These are phyloP conservation scores for Belgica antarctica DNA, from an alignment of 2,888 invertebrate species.

Conservation along the genomic window DNA sequence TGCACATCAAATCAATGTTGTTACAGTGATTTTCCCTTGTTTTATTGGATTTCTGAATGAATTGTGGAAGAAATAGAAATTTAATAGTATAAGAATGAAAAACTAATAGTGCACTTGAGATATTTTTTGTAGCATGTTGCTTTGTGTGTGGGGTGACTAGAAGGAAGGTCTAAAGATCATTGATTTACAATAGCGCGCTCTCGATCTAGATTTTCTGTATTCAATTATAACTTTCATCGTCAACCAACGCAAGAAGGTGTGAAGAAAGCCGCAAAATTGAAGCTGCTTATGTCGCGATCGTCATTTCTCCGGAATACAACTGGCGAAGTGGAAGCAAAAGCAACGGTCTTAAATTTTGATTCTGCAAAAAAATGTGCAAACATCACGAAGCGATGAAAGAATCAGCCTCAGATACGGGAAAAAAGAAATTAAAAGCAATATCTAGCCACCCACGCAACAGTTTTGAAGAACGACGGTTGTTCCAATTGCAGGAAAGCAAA, in stretches of 20 bases:
- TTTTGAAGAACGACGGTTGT: background rate
- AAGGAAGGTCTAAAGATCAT: background rate
- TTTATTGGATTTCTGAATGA: background rate
- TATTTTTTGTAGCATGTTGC: background rate
- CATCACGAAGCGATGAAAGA: too few species aligned
- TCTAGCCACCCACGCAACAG: background rate
- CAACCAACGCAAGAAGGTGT: background rate
- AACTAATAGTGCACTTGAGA: background rate
- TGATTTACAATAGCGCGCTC: background rate
- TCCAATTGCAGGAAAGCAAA: background rate
- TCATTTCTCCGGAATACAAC: too few species aligned
- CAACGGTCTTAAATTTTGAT: too few species aligned
- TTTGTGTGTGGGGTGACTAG: background rate
- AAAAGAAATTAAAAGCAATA: too few species aligned
- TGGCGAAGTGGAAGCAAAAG: too few species aligned
- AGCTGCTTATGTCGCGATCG: too few species aligned
- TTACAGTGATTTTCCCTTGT: too few species aligned
- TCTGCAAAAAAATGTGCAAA: too few species aligned
- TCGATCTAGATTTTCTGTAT: background rate
- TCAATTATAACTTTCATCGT: constrained; percentile 22
- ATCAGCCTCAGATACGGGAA: background rate
- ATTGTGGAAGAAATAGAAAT: background rate
- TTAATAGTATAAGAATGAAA: background rate
- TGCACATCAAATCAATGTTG: background rate
- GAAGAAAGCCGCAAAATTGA: too few species aligned